These are phyloP conservation scores for Oryctes rhinoceros DNA, from an alignment of 1,140 invertebrate species.

Conservation along the genomic window DNA sequence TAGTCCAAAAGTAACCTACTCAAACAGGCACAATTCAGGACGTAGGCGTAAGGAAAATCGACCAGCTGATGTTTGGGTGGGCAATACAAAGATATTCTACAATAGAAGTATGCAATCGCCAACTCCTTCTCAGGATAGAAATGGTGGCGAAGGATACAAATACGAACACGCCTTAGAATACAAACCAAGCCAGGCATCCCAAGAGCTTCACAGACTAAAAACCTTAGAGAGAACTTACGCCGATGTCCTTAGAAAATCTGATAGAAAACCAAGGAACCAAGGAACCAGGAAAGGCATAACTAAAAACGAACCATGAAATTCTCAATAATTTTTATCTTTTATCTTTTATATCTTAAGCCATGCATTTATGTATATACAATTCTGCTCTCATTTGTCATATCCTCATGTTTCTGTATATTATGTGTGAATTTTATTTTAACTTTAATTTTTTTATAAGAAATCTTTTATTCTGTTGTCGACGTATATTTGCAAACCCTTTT, in stretches of 20 bases:
- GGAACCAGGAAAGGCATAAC: slow-evolving; percentile 30
- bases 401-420: neutral
- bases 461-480: neutral
- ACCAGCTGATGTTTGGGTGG: slow-evolving; percentile 67
- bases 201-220: slow-evolving; percentile 81
- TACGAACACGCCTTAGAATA: slow-evolving; percentile 64
- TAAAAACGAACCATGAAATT: neutral
- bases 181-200: slow-evolving; percentile 77
- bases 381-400: slow-evolving; percentile 3
- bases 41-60: slow-evolving; percentile 57
- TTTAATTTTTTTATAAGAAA: slow-evolving; percentile 2
- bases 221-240: slow-evolving; percentile 84
- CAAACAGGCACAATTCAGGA: slow-evolving; percentile 66
- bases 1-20: slow-evolving; percentile 66
- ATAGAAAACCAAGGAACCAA: slow-evolving; percentile 59
- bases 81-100: slow-evolving; percentile 71
- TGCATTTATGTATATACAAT: slow-evolving; percentile 14
- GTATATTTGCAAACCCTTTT: neutral
- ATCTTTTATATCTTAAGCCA: neutral
- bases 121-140: slow-evolving; percentile 63
- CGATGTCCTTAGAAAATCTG: slow-evolving; percentile 78
- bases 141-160: slow-evolving; percentile 63
- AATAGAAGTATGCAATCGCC: slow-evolving; percentile 67
- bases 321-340: neutral
- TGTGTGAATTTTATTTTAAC: slow-evolving; percentile 2